Conservation (phyloP, 2,888 invertebrate species). For the Cheilosia impressa region DNA sequence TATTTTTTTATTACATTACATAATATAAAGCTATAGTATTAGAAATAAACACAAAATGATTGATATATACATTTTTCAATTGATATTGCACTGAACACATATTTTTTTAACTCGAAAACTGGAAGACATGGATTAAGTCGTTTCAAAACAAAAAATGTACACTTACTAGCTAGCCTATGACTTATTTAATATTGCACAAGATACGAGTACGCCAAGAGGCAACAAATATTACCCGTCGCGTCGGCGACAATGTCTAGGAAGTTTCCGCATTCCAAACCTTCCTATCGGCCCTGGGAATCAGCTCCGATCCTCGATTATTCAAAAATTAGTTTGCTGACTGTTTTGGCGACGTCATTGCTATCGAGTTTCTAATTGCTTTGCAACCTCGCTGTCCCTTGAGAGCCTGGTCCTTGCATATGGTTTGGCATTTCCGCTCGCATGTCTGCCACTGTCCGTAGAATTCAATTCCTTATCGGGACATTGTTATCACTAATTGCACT, state of each 20-base stretch:
- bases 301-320: constrained; percentile 29
- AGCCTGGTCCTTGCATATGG: constrained; percentile 30
- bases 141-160: constrained; percentile 59
- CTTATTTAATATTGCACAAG: constrained; percentile 72
- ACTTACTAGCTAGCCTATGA: constrained; percentile 41
- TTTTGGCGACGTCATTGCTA: constrained; percentile 39
- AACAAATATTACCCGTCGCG: constrained; percentile 23
- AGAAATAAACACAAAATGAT: constrained; percentile 1
- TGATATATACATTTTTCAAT: constrained; percentile 41
- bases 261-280: constrained; percentile 40
- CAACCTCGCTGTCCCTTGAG: constrained; percentile 19
- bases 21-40: constrained; percentile 28
- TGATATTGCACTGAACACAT: constrained; percentile 53
- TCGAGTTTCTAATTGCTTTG: constrained; percentile 6
- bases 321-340: constrained; percentile 54
- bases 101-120: constrained; percentile 49
- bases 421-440: neutral
- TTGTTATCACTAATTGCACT: constrained; percentile 70
- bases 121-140: constrained; percentile 73
- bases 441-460: constrained; percentile 35
- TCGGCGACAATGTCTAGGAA: constrained; percentile 25
- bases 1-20: constrained; percentile 40
- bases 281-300: constrained; percentile 54
- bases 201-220: constrained; percentile 13
- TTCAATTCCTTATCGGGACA: constrained; percentile 66